Percentiles rank a stretch among this genome's conserved stretches.
These are phyloP conservation scores for Gulo gulo DNA, from an alignment of 2,113 vertebrate species.

Conservation along the genomic window DNA sequence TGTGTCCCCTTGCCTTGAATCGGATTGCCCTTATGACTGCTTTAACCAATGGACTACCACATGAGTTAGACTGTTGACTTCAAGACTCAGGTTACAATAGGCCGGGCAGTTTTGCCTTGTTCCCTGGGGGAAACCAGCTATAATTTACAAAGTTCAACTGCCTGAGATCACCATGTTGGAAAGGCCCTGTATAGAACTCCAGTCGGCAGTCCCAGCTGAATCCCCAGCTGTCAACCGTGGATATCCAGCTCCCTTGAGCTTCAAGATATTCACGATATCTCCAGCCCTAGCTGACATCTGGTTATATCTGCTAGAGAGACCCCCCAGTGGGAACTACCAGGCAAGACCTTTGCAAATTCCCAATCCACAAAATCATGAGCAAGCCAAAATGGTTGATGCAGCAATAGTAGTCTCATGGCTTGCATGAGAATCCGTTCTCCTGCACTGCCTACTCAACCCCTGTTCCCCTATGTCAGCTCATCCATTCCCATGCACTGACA, in stretches of 20 bases:
- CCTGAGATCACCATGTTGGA: background rate
- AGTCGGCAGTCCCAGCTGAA: background rate
- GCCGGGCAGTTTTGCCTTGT: background rate
- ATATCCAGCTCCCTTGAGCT: background rate
- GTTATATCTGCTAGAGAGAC: background rate
- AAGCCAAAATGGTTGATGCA: background rate
- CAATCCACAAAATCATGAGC: background rate
- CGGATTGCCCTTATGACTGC: background rate
- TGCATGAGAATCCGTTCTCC: background rate
- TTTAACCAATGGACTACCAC: background rate
- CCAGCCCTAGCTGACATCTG: background rate
- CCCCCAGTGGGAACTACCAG: background rate
- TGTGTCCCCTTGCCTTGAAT: background rate
- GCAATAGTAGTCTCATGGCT: background rate
- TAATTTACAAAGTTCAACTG: background rate
- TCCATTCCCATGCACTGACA: background rate
- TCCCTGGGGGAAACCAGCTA: background rate
- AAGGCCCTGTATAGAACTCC: accelerated
- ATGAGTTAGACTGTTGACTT: background rate
- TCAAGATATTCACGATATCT: background rate
- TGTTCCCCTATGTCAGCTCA: background rate
- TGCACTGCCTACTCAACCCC: background rate
- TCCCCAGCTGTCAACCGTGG: background rate
- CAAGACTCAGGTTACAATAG: background rate
- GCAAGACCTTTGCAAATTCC: background rate